Evolutionary conservation across 2,113 vertebrate genomes (phyloP), one percentile per base, ranked within the genome.

Genomic region (Brachirus orientalis): DNA sequence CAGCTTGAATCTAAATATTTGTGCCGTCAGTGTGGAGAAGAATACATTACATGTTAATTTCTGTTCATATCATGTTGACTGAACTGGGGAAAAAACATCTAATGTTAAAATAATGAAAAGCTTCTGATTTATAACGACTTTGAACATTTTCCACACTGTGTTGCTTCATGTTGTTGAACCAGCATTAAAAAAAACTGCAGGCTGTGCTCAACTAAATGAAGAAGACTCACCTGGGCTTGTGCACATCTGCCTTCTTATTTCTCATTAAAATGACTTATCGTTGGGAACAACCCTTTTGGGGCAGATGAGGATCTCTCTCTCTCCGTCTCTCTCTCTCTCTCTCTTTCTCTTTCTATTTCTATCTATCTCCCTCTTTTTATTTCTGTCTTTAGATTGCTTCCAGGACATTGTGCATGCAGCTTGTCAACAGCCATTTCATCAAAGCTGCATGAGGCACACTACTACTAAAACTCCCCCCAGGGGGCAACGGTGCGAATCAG

Each of bases 341-440:
- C 52, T 51, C 60, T 50, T 51, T 75, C 38, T 40, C 38, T 10
- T 40, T 9, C 8, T 57, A 51, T 78, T 71, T 38, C 61, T 83
- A n/a, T n/a, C n/a, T 75, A 41, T 63, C 52, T 83, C 63, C 17
- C 38, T 40, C 38, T 10, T 40, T 9, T 13, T 57, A 51, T 78
- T 71, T 38, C 61, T 83, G n/a, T n/a, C n/a, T n/a, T n/a, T n/a
- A n/a, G n/a, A n/a, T 76, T 59, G 76, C 75, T 86, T 75, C 37
- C 64, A 83, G 83, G 65, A 41, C 44, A 66, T 65, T 75, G 79
- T 80, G 77, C 66, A 73, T 69, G 75, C 51, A 77, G 78, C 72
- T 74, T 85, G 83, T 90, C 88, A 86, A 80, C 38, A 83, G 41
- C 52, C 61, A 79, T 92, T 82, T 79, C 63, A 78, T 88, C 80